These are phyloP conservation scores for Phaenicophaeus curvirostris DNA, from an alignment of 2,797 vertebrate genomes.

Conservation along the genomic window DNA sequence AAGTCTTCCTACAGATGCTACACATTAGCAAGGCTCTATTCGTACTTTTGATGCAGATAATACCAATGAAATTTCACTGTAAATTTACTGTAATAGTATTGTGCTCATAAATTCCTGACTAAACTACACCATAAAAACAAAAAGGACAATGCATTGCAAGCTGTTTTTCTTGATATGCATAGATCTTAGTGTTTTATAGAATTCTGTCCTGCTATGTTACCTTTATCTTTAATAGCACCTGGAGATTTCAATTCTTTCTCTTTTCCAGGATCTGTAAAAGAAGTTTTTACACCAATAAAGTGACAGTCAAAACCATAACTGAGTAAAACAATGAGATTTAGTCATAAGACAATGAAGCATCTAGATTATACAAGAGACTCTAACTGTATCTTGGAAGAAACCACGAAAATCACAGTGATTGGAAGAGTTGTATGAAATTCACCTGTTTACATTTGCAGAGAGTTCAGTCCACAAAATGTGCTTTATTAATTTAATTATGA, in stretches of 20 bases:
- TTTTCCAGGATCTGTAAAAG: slow-evolving; percentile 42
- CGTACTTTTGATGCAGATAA: background rate
- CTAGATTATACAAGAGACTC: background rate
- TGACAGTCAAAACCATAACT: background rate
- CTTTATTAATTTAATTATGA: background rate
- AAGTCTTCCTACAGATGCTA: background rate
- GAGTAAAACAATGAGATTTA: background rate
- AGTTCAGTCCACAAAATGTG: background rate
- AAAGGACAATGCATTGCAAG: background rate
- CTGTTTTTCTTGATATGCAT: background rate
- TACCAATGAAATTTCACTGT: background rate
- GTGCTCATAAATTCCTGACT: background rate
- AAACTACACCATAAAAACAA: background rate
- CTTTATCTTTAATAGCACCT: slow-evolving; percentile 28
- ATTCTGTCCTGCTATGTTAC: background rate
- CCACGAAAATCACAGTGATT: background rate
- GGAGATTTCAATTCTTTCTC: slow-evolving; percentile 34
- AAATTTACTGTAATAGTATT: background rate
- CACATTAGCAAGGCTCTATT: background rate
- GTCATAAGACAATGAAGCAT: background rate
- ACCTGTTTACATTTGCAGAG: rapidly evolving
- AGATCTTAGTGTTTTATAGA: background rate
- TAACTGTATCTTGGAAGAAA: background rate
- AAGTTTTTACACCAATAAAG: background rate
- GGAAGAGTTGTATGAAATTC: background rate